Percentiles rank a stretch among this genome's conserved stretches.
These are phyloP conservation scores for Acropora tenuis DNA, from an alignment of 64 coral and sea anemone species.

Conservation along the genomic window DNA sequence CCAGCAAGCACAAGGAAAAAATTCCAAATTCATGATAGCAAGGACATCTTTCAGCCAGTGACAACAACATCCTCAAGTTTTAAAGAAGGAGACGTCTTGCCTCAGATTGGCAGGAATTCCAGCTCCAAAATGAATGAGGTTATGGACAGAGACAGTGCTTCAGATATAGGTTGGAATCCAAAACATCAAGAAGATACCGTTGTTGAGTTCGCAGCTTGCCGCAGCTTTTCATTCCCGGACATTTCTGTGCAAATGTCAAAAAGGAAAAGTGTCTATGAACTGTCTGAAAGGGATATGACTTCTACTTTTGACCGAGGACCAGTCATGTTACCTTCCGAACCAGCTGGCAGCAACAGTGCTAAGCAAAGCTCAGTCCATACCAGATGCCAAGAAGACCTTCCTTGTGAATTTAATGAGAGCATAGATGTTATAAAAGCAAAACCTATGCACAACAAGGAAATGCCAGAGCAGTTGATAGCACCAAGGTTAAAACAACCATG, in stretches of 20 bases:
- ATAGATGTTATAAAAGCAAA: background rate
- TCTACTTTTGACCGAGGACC: background rate
- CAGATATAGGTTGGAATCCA: background rate
- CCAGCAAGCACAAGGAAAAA: background rate
- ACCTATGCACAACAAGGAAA: background rate
- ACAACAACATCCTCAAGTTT: background rate
- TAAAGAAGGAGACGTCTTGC: background rate
- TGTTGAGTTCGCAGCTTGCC: conserved; percentile 16
- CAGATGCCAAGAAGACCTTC: background rate
- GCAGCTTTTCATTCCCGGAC: background rate
- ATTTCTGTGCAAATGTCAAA: background rate
- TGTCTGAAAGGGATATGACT: conserved; percentile 29
- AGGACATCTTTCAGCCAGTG: background rate
- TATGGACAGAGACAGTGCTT: background rate
- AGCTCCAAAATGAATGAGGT: background rate
- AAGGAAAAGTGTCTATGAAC: conserved; percentile 11
- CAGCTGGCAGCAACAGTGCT: background rate
- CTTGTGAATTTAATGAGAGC: background rate
- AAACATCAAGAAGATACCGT: background rate
- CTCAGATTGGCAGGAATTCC: background rate
- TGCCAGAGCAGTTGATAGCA: background rate
- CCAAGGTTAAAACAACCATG: background rate
- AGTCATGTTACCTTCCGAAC: background rate
- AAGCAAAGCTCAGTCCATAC: background rate
- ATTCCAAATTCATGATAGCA: background rate